Evolutionary conservation across 2,113 vertebrate species (phyloP), one percentile per base, ranked within the genome.

Genomic region (Archocentrus centrarchus): DNA sequence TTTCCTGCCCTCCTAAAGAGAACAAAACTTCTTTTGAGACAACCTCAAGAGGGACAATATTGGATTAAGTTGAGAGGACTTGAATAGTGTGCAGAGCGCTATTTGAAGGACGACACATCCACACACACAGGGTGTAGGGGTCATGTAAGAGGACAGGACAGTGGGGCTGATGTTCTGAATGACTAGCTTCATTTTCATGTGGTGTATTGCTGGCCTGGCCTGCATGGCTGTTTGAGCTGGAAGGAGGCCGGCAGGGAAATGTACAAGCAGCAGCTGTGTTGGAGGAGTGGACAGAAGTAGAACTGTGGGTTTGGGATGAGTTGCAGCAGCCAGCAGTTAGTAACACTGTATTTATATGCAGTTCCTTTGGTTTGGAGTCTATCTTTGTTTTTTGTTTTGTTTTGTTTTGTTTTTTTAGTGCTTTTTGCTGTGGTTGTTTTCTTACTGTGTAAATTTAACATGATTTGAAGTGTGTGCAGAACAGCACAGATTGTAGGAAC

Each of bases 111-210:
- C n/a, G 44, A 66, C 79, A 80, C 50, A 70, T 62, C 75, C 57
- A 59, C 79, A 59, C 64, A 66, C 39, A 60, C 14, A 47, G 73
- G 39, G 77, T 80, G 75, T 81, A 60, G 84, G 78, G 63, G 83
- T 77, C 61, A 85, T 82, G 75, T 85, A 66, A 80, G 47, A 82
- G 79, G 73, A 75, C 50, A 47, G 80, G 87, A 92, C 90, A 92
- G 81, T 82, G 79, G 87, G 75, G 27, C 89, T 88, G 89, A 80
- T 94, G 93, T 91, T 93, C 85, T 91, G 82, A 92, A 88, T 88
- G 90, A 87, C 90, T 89, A 59, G 87, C 89, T 89, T 83, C 76
- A 82, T 92, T 92, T 91, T 88, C 14, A 61, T 68, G 86, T 64
- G 79, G 27, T 73, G 75, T 41, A 59, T 80, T 79, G 84, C 91